Evolutionary conservation across 37 sponge, comb jelly and placozoan species (phyloP).

Genomic region (Tethya wilhelma): DNA sequence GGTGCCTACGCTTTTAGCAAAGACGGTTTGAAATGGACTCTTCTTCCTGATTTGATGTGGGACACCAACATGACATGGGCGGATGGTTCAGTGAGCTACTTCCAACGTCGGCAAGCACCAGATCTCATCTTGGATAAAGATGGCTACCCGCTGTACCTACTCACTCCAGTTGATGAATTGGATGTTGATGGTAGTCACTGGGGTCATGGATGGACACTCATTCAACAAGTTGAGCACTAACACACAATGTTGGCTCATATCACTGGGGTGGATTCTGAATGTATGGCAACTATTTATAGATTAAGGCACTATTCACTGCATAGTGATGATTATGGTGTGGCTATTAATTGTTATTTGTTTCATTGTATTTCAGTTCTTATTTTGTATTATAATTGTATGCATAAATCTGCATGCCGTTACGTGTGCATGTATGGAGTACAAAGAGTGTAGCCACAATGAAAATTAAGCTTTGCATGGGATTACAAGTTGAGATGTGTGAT

Average conservation of each 20-base stretch:
- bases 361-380: too few species aligned
- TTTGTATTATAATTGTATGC: too few species aligned
- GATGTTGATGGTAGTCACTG: conserved; percentile 19
- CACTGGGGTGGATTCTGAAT: not conserved
- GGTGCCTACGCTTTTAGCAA: conserved; percentile 28
- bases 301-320: too few species aligned
- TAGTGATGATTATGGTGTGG: too few species aligned
- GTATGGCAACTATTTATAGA: too few species aligned
- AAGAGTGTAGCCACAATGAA: too few species aligned
- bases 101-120: conserved; percentile 30
- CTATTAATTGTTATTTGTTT: too few species aligned
- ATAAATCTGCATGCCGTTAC: too few species aligned
- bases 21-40: conserved; percentile 26
- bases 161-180: conserved; percentile 35
- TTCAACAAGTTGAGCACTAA: conserved; percentile 19
- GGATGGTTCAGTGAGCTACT: conserved; percentile 30
- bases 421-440: too few species aligned
- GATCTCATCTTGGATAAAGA: conserved; percentile 14
- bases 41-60: conserved; percentile 30
- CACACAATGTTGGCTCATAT: too few species aligned
- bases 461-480: too few species aligned
- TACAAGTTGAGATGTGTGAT: too few species aligned
- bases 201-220: conserved; percentile 37
- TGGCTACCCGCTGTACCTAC: conserved; percentile 33
- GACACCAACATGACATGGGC: conserved; percentile 31